Conservation (phyloP, 2,113 vertebrate genomes). For the Capreolus pygargus region DNA sequence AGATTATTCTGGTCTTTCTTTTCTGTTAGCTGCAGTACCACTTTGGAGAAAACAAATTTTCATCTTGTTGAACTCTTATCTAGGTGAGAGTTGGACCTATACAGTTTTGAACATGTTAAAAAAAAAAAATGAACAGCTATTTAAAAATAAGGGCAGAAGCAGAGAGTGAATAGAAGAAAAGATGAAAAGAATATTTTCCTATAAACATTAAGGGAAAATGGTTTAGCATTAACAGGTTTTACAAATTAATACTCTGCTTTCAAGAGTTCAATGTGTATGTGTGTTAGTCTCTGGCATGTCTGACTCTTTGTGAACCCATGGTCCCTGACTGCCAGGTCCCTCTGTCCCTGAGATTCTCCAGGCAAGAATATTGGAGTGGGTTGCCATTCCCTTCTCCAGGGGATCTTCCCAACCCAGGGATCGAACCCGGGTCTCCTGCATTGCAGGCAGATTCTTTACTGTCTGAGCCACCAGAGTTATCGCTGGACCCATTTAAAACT, state of each 20-base stretch:
- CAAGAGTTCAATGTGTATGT: neutral
- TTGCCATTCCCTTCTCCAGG: neutral
- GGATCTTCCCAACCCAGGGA: neutral
- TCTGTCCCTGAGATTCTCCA: neutral
- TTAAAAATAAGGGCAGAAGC: neutral
- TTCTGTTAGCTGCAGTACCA: neutral
- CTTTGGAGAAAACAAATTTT: conserved; percentile 47
- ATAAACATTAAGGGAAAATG: neutral
- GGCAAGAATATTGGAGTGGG: neutral
- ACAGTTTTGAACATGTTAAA: neutral
- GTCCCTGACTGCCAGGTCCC: neutral
- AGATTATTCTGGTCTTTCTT: neutral
- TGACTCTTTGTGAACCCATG: neutral
- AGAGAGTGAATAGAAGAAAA: neutral
- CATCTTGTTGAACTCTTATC: neutral
- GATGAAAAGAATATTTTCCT: neutral
- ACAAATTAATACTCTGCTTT: neutral
- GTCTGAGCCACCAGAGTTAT: neutral
- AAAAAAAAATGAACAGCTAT: neutral
- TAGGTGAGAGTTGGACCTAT: neutral
- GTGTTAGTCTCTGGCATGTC: neutral
- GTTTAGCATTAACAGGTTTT: conserved; percentile 20
- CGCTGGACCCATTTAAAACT: neutral
- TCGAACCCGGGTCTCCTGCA: neutral
- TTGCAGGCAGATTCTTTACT: neutral